Evolutionary conservation across 2,113 vertebrate genomes (phyloP).

Genomic region (Porphyrio hochstetteri): DNA sequence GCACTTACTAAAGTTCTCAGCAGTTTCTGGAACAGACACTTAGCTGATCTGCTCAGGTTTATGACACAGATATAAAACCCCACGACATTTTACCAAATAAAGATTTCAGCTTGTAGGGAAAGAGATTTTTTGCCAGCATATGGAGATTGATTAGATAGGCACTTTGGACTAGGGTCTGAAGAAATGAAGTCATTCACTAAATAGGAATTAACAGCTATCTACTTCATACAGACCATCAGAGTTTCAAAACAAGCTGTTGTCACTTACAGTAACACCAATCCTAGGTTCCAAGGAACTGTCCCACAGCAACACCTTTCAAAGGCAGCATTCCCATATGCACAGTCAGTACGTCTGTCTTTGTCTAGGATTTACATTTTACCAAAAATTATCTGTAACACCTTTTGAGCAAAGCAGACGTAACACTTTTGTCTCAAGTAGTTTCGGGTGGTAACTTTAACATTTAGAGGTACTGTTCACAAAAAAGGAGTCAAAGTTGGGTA

Average conservation of each 20-base stretch:
- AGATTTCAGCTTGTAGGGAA: not conserved
- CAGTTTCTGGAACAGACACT: accelerated
- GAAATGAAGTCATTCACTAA: not conserved
- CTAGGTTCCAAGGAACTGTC: not conserved
- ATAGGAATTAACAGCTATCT: not conserved
- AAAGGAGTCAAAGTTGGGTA: not conserved
- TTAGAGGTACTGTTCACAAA: not conserved
- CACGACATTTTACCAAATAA: not conserved
- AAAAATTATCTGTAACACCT: not conserved
- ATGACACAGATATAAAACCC: not conserved
- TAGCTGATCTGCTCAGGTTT: not conserved
- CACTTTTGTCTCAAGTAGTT: not conserved
- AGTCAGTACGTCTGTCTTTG: not conserved
- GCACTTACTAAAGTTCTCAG: not conserved
- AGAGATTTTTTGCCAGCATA: not conserved
- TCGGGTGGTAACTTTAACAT: not conserved
- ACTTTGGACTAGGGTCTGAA: not conserved
- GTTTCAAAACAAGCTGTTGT: not conserved
- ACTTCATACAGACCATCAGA: not conserved
- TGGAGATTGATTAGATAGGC: not conserved
- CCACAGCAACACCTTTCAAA: not conserved
- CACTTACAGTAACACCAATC: not conserved
- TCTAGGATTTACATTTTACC: not conserved
- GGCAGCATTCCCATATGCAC: not conserved
- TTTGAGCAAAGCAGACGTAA: not conserved